Percentiles rank a stretch among this genome's conserved stretches.
These are phyloP conservation scores for Erebia epiphron DNA, from an alignment of 2,888 invertebrate species.

Conservation along the genomic window DNA sequence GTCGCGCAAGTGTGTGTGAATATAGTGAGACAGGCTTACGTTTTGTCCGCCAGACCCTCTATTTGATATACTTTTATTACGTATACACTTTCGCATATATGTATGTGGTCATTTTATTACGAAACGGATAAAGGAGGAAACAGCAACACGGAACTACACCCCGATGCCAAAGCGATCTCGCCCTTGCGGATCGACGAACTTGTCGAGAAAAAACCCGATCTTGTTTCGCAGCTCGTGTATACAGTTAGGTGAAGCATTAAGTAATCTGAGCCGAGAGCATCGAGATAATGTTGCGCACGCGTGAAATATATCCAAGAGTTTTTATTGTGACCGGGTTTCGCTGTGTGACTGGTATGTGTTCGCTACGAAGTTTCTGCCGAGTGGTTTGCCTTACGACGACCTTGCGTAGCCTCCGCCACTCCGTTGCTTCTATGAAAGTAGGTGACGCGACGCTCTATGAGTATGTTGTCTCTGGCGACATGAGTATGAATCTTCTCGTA, in stretches of 20 bases:
- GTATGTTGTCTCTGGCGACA: conserved; percentile 19
- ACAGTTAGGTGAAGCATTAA: conserved; percentile 80
- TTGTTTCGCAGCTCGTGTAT: conserved; percentile 70
- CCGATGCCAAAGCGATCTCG: conserved; percentile 48
- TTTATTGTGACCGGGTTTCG: conserved; percentile 77
- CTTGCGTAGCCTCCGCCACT: conserved; percentile 66
- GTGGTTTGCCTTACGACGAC: conserved; percentile 82
- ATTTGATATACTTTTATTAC: not conserved
- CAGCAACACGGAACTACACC: conserved; percentile 52
- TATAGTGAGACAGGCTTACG: no score
- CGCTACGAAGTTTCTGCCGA: conserved; percentile 77
- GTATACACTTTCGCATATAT: not conserved
- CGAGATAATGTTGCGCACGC: conserved; percentile 81
- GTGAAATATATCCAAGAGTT: conserved; percentile 81
- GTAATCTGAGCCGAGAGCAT: conserved; percentile 78
- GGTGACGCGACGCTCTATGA: conserved; percentile 64
- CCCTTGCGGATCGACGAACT: conserved; percentile 73
- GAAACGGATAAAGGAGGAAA: conserved; percentile 32
- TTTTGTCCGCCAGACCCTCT: no score
- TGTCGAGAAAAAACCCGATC: conserved; percentile 76
- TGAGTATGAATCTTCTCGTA: conserved; percentile 35
- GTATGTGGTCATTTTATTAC: conserved; percentile 18
- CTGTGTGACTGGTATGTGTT: conserved; percentile 58
- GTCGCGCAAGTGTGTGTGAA: no score
- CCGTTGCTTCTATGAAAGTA: conserved; percentile 73